Base-by-base conservation (phyloP, 2,888 invertebrate genomes). In the Melinaea menophilus region DNA sequence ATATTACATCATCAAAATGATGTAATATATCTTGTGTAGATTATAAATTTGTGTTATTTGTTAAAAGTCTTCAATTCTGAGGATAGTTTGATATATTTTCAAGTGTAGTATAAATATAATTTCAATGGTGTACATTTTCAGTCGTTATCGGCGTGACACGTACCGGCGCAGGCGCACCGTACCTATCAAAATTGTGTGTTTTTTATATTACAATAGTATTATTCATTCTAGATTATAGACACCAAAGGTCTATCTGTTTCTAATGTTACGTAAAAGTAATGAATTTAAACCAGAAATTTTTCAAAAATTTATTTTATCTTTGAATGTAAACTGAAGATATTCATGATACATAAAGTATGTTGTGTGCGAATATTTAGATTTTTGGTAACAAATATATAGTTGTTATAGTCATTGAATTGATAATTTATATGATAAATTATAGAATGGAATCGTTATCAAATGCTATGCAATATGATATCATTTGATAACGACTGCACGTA, bases 141-240 rank as follows among this genome's bases (percentile, higher is more conserved):
- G 31, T 47, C 59, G 62, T 66, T 68, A 68, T 68, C 66, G 61
- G 45, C 56, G 56, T 58, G 58, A 61, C 56, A 59, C 58, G 56
- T 59, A 67, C 59, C 67, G 64, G 58, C 67, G 64, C 63, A 56
- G 61, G 64, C 64, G 61, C 66, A 59, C 46, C 64, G 58, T 9
- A 41, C 9, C 41, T 9, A 41, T 11, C 41, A 41, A 41, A 41
- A 41, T 9, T 9, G 11, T 41, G 11, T 41, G 41, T 41, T 31
- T 51, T 22, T 7, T 11, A 51, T 2, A 7, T 31, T 22, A 3
- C 22, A 3, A 51, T 51, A 11, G 3, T 31, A 31, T 51, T 51
- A 3, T 2, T 11, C 11, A 31, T 51, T 5, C 9, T 51, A 31
- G 51, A 31, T 51, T 51, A 5, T n/a, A 31, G 5, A 31, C 31